Conservation (phyloP, 1,140 invertebrate species). For the Nixonia krombeini region DNA sequence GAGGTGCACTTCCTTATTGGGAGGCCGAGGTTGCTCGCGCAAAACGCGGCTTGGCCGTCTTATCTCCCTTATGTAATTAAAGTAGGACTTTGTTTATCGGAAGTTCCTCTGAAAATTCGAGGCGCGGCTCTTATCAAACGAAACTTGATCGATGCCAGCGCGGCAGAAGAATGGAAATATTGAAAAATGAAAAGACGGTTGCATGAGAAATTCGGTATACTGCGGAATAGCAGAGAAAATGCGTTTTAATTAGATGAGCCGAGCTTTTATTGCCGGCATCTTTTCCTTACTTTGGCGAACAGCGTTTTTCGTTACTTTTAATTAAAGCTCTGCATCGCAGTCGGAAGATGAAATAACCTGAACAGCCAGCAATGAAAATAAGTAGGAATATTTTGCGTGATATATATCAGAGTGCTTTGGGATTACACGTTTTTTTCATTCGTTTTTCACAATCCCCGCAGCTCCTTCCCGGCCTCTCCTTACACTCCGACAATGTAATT, state of each 20-base stretch:
- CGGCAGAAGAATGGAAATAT: neutral
- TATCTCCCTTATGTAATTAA: neutral
- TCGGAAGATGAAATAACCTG: neutral
- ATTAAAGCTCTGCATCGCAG: neutral
- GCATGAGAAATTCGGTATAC: neutral
- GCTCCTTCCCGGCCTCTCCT: no score
- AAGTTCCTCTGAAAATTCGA: neutral
- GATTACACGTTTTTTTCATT: neutral
- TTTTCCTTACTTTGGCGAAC: neutral
- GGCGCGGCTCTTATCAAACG: neutral
- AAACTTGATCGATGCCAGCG: no score
- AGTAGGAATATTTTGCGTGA: neutral
- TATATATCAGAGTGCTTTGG: neutral
- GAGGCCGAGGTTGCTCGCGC: no score
- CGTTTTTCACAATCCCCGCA: no score
- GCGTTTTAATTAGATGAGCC: neutral
- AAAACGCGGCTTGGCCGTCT: no score
- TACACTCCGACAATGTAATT: no score
- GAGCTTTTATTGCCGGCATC: neutral
- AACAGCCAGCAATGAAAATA: neutral
- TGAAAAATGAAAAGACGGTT: neutral
- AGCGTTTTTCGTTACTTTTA: neutral
- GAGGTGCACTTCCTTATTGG: conserved; percentile 15
- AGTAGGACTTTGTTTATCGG: neutral
- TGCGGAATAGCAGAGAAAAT: neutral